Percentiles rank a stretch among this genome's conserved stretches.
phyloP scores from a whole-genome alignment of 53 echinoderm and acorn worm species.

The Actinopyga echinites region DNA sequence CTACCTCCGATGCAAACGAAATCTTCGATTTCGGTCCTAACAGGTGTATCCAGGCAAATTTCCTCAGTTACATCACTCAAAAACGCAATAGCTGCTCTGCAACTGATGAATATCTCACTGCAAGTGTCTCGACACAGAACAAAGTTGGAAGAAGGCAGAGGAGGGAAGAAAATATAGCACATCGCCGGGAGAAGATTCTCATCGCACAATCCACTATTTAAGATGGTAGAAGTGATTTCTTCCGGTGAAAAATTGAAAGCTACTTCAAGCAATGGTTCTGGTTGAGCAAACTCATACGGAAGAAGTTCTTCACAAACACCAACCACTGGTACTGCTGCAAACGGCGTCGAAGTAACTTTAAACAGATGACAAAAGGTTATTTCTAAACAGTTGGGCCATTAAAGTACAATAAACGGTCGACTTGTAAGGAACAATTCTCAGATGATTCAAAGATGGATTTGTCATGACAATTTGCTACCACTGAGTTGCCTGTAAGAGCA shows the following conservation, averaged over 20 bases:
- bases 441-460: too few relatives aligned
- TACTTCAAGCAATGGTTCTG: not conserved
- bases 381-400: too few relatives aligned
- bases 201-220: not conserved
- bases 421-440: too few relatives aligned
- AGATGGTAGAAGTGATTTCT: not conserved
- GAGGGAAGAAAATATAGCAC: not conserved
- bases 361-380: not conserved
- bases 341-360: not conserved
- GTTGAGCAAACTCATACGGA: not conserved
- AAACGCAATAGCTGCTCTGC: not conserved
- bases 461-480: too few relatives aligned
- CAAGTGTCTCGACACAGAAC: not conserved
- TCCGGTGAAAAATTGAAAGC: not conserved
- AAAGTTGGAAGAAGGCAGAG: not conserved
- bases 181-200: not conserved
- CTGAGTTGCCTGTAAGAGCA: too few relatives aligned
- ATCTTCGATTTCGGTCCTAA: not conserved
- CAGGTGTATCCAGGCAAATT: not conserved
- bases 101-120: not conserved
- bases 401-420: too few relatives aligned
- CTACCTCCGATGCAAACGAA: not conserved
- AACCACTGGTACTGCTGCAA: not conserved
- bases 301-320: conserved; percentile 5
- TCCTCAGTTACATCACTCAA: not conserved